Evolutionary conservation across 2,888 invertebrate species (phyloP), one percentile per base, ranked within the genome.

Genomic region (Pristionchus arcanus): DNA sequence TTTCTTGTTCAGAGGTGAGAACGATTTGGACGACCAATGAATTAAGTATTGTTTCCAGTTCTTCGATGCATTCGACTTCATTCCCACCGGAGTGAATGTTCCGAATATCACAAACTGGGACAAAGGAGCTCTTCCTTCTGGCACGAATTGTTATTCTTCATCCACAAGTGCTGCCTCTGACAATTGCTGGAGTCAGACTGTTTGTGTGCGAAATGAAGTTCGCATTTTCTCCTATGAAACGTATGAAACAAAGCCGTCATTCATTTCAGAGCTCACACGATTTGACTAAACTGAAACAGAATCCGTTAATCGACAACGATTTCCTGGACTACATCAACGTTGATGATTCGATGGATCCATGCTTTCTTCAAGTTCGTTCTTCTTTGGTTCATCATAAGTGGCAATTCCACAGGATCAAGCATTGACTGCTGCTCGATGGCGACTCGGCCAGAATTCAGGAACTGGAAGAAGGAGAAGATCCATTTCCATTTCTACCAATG

Each of bases 61-160:
- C 28, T 83, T 83, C 83, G n/a, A 25, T 42, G 25, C 25, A 0
- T 77, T 77, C 13, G 77, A 77, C 37, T 77, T 77, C 77, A 42
- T 77, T 77, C 77, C 77, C 25, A 83, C 55, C 19, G 83, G 83
- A 37, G 77, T 77, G 21, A 77, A 77, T 42, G 31, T 31, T 0
- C 77, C 77, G 25, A 77, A 77, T 37, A 77, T 77, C 77, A n/a
- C 37, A 16, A 25, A 42, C 9, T 77, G 77, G 77, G 2, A 21
- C 15, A 15, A 25, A 25, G 77, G 77, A 71, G 31, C 74, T 16
- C 31, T 25, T 74, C 74, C 74, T 25, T 74, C 74, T 19, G 37
- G 2, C 2, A 2, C 34, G 15, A 74, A 28, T 34, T 74, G 74
- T 37, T 37, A 34, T 21, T 37, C 74, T 2, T 16, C 37, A 11